Percentiles rank a stretch among this genome's conserved stretches.
These are phyloP conservation scores for crab-eating macaque (Macaca fascicularis) DNA, from an alignment of 2,113 vertebrate genomes.

Conservation along the genomic window T2T-MFA8v1.1 NC_088376.1:134950501-134951000, in stretches of 20 bases:
- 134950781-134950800: neutral
- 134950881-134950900: neutral
- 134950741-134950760: neutral
- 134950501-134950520: too few species aligned
- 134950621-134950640: too few species aligned
- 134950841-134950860: neutral
- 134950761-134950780: neutral
- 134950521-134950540: too few species aligned
- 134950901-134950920: neutral
- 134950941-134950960: neutral
- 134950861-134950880: neutral
- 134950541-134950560: too few species aligned
- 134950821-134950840: neutral
- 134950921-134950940: neutral
- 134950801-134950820: neutral
- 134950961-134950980: neutral
- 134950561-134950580: too few species aligned
- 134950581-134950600: too few species aligned
- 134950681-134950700: too few species aligned
- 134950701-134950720: too few species aligned
- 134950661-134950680: too few species aligned
- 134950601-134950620: too few species aligned
- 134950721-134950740: too few species aligned
- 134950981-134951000: neutral
- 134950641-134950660: too few species aligned